Conservation (phyloP, 2,113 vertebrate species). For the Galemys pyrenaicus region DNA sequence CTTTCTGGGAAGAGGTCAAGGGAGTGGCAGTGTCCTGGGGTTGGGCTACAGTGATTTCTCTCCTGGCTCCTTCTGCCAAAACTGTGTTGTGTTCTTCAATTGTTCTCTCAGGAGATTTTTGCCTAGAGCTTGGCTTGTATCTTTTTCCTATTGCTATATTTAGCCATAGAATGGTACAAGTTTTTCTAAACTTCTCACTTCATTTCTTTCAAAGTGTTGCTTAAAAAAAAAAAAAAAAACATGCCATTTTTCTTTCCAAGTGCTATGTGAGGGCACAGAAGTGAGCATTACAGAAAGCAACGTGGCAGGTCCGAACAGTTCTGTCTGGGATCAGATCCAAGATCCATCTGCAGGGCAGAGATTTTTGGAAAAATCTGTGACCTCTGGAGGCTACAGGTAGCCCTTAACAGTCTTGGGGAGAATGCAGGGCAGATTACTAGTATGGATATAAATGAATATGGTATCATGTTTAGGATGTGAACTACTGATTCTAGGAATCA, state of each 20-base stretch:
- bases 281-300: background rate
- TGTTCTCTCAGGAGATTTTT: slow-evolving; percentile 45
- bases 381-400: background rate
- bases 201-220: background rate
- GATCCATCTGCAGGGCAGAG: background rate
- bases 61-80: background rate
- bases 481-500: background rate
- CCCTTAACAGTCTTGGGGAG: background rate
- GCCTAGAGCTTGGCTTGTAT: slow-evolving; percentile 22
- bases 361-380: background rate
- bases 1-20: background rate
- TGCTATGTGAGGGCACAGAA: background rate
- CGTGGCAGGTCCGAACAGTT: background rate
- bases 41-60: background rate
- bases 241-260: background rate
- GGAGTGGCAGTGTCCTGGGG: background rate
- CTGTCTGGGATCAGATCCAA: background rate
- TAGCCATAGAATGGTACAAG: background rate
- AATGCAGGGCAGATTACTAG: background rate
- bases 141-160: slow-evolving; percentile 54
- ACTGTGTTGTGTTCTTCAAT: background rate
- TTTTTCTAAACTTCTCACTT: slow-evolving; percentile 45
- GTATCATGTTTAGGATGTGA: background rate
- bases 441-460: background rate
- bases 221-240: background rate